A percentile compares a stretch with the other conserved stretches of the same genome.
Evolutionary conservation across 2,113 vertebrate species (phyloP).

Genomic region (Oncorhynchus nerka): DNA sequence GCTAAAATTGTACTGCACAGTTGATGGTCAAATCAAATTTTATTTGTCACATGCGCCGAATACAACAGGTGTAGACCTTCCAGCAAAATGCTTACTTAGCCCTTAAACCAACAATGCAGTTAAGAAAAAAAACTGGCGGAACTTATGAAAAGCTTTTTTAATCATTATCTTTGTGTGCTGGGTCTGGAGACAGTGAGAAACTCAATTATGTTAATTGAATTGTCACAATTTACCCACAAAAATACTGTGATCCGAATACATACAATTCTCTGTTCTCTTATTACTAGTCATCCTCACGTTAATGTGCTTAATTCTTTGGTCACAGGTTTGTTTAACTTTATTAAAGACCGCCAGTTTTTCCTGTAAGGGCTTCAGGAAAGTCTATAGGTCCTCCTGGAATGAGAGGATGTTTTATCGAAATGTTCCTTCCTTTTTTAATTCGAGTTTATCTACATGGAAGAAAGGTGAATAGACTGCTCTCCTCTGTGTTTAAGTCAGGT

Average conservation of each 20-base stretch:
- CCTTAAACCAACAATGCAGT: no score
- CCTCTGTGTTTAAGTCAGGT: not conserved
- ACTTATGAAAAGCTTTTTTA: not conserved
- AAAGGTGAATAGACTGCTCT: not conserved
- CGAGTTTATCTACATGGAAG: not conserved
- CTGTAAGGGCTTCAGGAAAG: slow-evolving; percentile 2
- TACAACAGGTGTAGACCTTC: no score
- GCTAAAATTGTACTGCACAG: not conserved
- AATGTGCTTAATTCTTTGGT: not conserved
- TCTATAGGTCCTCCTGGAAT: slow-evolving; percentile 10
- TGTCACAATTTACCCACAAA: not conserved
- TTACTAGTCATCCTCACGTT: not conserved
- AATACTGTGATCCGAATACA: not conserved
- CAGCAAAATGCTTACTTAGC: no score
- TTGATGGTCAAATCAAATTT: not conserved
- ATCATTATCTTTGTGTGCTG: not conserved
- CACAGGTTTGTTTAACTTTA: slow-evolving; percentile 4
- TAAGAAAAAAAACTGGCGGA: not conserved
- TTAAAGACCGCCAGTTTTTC: not conserved
- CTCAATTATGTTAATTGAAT: not conserved
- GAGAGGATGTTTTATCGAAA: not conserved
- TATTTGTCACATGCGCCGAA: no score
- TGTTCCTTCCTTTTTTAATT: not conserved
- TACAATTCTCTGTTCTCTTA: not conserved
- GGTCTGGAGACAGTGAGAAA: not conserved